Conservation (phyloP, 2,888 invertebrate genomes). For the Drosophila atroscutellata region DNA sequence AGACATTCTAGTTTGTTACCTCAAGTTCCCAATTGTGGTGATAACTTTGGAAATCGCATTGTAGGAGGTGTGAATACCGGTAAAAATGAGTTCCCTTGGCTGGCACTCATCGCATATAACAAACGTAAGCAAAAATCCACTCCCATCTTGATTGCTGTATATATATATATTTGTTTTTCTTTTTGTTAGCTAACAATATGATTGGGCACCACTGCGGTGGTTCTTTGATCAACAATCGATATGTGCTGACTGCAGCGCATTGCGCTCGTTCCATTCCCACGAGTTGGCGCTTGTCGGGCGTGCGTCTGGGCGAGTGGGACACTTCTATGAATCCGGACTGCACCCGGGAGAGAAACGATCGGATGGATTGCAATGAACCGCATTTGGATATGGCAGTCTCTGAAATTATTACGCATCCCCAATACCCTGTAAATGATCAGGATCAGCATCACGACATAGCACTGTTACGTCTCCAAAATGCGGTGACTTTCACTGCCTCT, state of each 20-base stretch:
- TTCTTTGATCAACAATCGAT: constrained; percentile 88
- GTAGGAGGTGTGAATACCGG: constrained; percentile 87
- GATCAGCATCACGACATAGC: constrained; percentile 91
- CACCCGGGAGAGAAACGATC: constrained; percentile 63
- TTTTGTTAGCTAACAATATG: constrained; percentile 86
- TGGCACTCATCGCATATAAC: constrained; percentile 85
- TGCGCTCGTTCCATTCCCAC: constrained; percentile 89
- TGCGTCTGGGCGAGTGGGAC: constrained; percentile 85
- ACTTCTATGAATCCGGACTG: constrained; percentile 78
- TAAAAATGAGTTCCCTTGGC: constrained; percentile 87
- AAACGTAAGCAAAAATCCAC: constrained; percentile 65
- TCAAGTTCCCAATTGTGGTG: constrained; percentile 61
- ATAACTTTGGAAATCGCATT: constrained; percentile 86
- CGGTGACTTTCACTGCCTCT: constrained; percentile 86
- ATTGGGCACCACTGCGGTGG: constrained; percentile 90
- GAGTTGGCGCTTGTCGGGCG: constrained; percentile 86
- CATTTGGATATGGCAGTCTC: constrained; percentile 88
- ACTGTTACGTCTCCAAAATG: constrained; percentile 87
- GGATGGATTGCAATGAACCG: constrained; percentile 87
- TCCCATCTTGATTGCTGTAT: neutral
- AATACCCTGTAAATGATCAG: constrained; percentile 86
- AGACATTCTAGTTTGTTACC: constrained; percentile 72
- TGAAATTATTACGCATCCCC: constrained; percentile 88
- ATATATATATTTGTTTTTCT: neutral
- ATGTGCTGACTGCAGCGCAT: constrained; percentile 91